phyloP scores from a whole-genome alignment of 2,888 invertebrate species.

The Cacoxenus indagator region DNA sequence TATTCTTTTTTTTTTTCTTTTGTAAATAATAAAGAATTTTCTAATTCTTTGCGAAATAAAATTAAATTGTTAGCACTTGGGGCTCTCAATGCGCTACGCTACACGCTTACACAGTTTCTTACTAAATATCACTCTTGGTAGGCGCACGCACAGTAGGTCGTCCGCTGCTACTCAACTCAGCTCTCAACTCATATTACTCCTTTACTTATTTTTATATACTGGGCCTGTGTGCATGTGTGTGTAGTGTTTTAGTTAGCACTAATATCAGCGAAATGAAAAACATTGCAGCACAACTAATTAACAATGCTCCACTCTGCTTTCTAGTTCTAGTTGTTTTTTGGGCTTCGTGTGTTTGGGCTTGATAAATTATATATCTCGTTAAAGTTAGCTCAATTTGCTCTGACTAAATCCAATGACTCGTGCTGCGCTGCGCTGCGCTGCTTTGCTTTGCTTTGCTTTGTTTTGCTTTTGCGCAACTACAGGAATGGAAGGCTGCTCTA shows the following conservation, averaged over 20 bases:
- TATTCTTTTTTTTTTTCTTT: too few species aligned
- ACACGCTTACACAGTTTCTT: conserved; percentile 18
- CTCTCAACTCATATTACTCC: too few species aligned
- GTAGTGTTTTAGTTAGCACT: not conserved
- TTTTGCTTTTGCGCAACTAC: too few species aligned
- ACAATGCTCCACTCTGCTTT: conserved; percentile 58
- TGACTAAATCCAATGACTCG: conserved; percentile 35
- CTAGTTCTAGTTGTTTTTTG: conserved; percentile 23
- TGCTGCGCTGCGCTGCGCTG: conserved; percentile 19
- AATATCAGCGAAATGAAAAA: conserved; percentile 39
- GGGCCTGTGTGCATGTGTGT: not conserved
- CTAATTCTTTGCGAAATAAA: conserved; percentile 17
- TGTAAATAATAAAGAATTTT: conserved; percentile 7
- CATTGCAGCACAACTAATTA: conserved; percentile 46
- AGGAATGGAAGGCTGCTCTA: conserved; percentile 38
- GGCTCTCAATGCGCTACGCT: conserved; percentile 35
- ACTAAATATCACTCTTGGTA: conserved; percentile 43
- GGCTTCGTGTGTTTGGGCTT: conserved; percentile 11
- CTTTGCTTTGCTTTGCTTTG: conserved; percentile 8
- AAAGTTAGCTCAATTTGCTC: conserved; percentile 15
- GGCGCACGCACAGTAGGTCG: not conserved
- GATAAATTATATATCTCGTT: not conserved
- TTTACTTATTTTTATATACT: not conserved
- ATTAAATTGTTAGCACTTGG: conserved; percentile 55
- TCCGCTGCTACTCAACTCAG: too few species aligned